phyloP scores from a whole-genome alignment of 92 coral and sea anemone genomes.

The Phymanthus crucifer region DNA sequence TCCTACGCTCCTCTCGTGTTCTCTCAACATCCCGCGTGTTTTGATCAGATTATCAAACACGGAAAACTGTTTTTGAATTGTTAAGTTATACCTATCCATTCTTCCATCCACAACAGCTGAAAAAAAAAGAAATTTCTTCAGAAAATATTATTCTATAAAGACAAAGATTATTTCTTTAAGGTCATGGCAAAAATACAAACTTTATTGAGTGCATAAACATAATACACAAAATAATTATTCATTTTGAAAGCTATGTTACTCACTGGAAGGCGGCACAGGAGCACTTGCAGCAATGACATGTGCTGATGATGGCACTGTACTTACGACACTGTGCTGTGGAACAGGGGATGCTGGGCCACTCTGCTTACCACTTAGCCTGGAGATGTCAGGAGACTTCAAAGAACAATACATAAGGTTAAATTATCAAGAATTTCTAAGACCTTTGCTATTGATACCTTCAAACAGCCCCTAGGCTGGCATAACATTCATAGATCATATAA shows the following conservation, averaged over 20 bases:
- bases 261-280: slow-evolving; percentile 31
- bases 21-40: no score
- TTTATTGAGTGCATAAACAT: neutral
- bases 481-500: no score
- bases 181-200: neutral
- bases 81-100: slow-evolving; percentile 57
- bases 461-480: neutral
- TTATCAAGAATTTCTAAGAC: neutral
- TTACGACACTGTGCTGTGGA: slow-evolving; percentile 46
- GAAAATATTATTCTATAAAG: neutral
- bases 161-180: neutral
- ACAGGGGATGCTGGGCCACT: slow-evolving; percentile 77
- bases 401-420: neutral
- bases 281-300: slow-evolving; percentile 47
- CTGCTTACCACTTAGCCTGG: slow-evolving; percentile 55
- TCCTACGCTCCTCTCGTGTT: no score
- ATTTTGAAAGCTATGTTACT: neutral
- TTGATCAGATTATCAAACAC: no score
- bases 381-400: slow-evolving; percentile 33
- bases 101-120: slow-evolving; percentile 62
- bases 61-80: no score
- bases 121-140: neutral
- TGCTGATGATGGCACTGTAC: slow-evolving; percentile 54
- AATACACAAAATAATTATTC: neutral
- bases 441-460: no score